These are phyloP conservation scores for Orchesella flavescens DNA, from an alignment of 2,888 invertebrate species.

Conservation along the genomic window DNA sequence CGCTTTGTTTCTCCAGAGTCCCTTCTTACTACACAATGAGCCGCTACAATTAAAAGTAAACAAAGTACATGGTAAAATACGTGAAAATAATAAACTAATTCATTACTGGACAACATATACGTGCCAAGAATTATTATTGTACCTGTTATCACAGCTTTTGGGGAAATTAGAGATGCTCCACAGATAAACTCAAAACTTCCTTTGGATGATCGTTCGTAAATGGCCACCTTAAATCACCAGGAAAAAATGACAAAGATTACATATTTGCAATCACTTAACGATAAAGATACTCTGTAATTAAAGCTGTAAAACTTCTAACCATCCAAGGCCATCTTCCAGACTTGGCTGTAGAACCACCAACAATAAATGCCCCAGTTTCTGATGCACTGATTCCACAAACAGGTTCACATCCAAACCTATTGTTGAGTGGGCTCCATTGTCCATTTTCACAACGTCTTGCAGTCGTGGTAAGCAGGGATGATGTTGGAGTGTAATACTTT, in stretches of 20 bases:
- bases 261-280: no score
- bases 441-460: slow-evolving; percentile 61
- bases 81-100: background rate
- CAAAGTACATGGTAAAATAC: no score
- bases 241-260: no score
- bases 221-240: slow-evolving; percentile 40
- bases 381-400: slow-evolving; percentile 66
- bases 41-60: slow-evolving; percentile 55
- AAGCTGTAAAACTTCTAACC: no score
- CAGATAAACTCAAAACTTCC: slow-evolving; percentile 65
- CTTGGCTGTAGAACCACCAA: slow-evolving; percentile 62
- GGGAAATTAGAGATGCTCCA: slow-evolving; percentile 66
- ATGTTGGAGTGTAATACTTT: slow-evolving; percentile 33
- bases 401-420: slow-evolving; percentile 65
- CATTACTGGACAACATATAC: no score
- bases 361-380: slow-evolving; percentile 60
- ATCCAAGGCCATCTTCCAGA: slow-evolving; percentile 65
- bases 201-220: slow-evolving; percentile 68
- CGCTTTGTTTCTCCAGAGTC: slow-evolving; percentile 40
- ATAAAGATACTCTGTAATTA: no score
- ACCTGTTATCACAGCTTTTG: slow-evolving; percentile 65
- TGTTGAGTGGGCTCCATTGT: slow-evolving; percentile 59
- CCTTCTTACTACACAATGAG: slow-evolving; percentile 66
- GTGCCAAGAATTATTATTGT: background rate
- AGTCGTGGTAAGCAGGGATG: slow-evolving; percentile 4